Percentiles rank a stretch among this genome's conserved stretches.
Evolutionary conservation across 2,888 invertebrate species (phyloP).

Genomic region (Eristalinus sepulchralis): DNA sequence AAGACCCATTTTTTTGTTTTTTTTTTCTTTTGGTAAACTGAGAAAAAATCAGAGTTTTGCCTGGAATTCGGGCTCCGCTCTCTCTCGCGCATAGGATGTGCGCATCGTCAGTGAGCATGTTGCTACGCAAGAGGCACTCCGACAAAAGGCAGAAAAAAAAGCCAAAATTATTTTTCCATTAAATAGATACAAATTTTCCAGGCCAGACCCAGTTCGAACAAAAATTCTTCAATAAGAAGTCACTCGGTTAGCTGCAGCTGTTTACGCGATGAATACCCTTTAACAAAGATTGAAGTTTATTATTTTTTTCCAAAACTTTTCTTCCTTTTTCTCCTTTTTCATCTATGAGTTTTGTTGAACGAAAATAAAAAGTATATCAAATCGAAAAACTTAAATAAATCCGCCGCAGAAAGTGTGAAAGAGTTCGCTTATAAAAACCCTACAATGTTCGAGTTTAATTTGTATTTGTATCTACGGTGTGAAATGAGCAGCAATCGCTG

Average conservation of each 20-base stretch:
- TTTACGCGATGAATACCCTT: slow-evolving; percentile 68
- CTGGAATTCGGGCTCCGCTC: slow-evolving; percentile 36
- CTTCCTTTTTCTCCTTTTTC: slow-evolving; percentile 40
- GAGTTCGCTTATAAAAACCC: not conserved
- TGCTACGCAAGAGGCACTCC: slow-evolving; percentile 56
- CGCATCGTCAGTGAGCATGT: slow-evolving; percentile 62
- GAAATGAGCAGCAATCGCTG: slow-evolving; percentile 35
- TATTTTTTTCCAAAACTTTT: slow-evolving; percentile 22
- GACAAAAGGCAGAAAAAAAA: slow-evolving; percentile 41
- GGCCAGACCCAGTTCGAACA: slow-evolving; percentile 73
- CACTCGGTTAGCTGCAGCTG: slow-evolving; percentile 67
- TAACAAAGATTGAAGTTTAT: slow-evolving; percentile 40
- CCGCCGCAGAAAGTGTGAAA: slow-evolving; percentile 10
- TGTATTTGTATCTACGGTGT: slow-evolving; percentile 34
- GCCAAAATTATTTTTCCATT: slow-evolving; percentile 66
- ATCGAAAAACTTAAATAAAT: not conserved
- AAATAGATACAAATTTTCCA: slow-evolving; percentile 73
- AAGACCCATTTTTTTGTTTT: slow-evolving; percentile 2
- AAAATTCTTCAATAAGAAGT: slow-evolving; percentile 71
- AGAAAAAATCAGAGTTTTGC: not conserved
- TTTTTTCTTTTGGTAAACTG: slow-evolving; percentile 42
- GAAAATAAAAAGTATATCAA: slow-evolving; percentile 18
- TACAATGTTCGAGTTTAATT: slow-evolving; percentile 3
- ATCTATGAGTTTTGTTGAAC: slow-evolving; percentile 42
- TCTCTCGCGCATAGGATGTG: slow-evolving; percentile 48